Evolutionary conservation across 2,797 vertebrate genomes (phyloP), one percentile per base, ranked within the genome.

Genomic region (Sternarchorhynchus goeldii): DNA sequence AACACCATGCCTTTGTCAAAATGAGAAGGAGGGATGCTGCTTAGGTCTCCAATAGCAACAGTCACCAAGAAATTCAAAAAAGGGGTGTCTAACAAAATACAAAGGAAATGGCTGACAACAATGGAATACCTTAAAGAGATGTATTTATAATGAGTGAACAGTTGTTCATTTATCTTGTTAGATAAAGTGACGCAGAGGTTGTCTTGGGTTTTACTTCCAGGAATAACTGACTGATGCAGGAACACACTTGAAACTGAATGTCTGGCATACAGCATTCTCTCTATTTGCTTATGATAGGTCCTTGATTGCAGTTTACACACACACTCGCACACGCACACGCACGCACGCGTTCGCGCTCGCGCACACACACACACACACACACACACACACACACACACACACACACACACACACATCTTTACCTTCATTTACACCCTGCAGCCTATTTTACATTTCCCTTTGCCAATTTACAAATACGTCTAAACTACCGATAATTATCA

Each of bases 31-130:
- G 78, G 60, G 53, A 73, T 77, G 70, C 34, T 80, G 69, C 71
- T 78, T 1, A 67, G 74, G 80, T 76, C 58, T 83, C 71, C 81
- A 76, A 65, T 79, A 50, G 82, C 81, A 79, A 85, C 78, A 79
- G 76, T 69, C 77, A 55, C 41, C 14, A 62, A 56, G 70, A 90
- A 92, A 86, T 10, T 16, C 18, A 31, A 68, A 25, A 25, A 72
- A 57, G 72, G 81, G 55, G 64, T 67, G 73, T 59, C 66, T 71
- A 77, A 73, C 39, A 77, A 76, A 81, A 81, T 76, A 77, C 75
- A 82, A 77, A 78, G 66, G 77, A 80, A 83, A 85, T 82, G 79
- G 79, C 80, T 85, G 82, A 83, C 82, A 83, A 85, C 81, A 83
- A 80, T 59, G 73, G 55, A 77, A 73, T 74, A 50, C 41, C 50